Evolutionary conservation across 2,888 invertebrate species (phyloP).

Genomic region (Cheilosia impressa): DNA sequence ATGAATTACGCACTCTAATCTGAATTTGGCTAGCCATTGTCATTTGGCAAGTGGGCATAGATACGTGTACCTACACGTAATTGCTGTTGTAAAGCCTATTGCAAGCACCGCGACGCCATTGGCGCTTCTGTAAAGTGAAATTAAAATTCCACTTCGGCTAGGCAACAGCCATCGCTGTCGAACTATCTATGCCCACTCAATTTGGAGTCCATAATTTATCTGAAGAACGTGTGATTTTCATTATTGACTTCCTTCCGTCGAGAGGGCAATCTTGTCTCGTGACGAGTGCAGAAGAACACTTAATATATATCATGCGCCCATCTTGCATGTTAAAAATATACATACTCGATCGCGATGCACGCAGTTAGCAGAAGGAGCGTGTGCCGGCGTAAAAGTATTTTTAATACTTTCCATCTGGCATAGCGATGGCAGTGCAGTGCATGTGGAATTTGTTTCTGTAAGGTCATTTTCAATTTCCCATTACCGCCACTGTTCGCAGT

Average conservation of each 20-base stretch:
- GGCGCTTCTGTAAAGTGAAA: conserved; percentile 60
- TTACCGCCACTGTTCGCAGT: conserved; percentile 55
- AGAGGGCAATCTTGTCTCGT: conserved; percentile 12
- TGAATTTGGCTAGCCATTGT: conserved; percentile 57
- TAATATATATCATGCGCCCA: conserved; percentile 66
- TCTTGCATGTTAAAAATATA: conserved; percentile 29
- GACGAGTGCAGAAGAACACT: conserved; percentile 51
- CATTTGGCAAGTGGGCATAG: conserved; percentile 37
- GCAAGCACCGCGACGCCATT: background rate
- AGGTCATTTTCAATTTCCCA: conserved; percentile 71
- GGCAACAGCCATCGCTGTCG: conserved; percentile 15
- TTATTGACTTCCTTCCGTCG: conserved; percentile 72
- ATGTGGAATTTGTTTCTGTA: conserved; percentile 59
- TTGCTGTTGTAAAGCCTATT: conserved; percentile 51
- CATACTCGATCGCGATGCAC: conserved; percentile 15
- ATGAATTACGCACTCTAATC: conserved; percentile 53
- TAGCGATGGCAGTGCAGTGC: conserved; percentile 48
- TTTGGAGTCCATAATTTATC: conserved; percentile 62
- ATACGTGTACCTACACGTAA: conserved; percentile 15
- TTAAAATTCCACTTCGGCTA: conserved; percentile 53
- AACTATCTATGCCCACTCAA: conserved; percentile 33
- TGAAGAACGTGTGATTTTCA: conserved; percentile 69
- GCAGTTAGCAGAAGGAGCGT: conserved; percentile 44
- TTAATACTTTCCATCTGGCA: conserved; percentile 70
- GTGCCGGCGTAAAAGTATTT: conserved; percentile 67